Conservation (phyloP, 2,888 invertebrate species). For the Coelopa pilipes region DNA sequence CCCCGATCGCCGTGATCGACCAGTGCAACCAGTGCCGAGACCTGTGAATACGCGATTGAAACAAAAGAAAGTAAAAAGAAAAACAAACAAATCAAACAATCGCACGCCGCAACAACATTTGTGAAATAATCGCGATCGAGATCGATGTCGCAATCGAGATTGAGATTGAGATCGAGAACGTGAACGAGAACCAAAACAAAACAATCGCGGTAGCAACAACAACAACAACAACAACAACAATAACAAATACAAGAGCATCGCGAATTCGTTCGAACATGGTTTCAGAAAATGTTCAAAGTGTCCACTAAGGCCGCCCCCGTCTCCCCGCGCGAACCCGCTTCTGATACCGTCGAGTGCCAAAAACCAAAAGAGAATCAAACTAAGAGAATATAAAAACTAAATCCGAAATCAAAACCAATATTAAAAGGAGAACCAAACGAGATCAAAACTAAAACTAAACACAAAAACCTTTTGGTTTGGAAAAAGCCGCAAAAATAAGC, state of each 20-base stretch:
- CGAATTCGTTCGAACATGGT: slow-evolving; percentile 42
- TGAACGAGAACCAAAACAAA: slow-evolving; percentile 26
- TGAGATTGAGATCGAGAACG: no score
- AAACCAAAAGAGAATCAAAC: background rate
- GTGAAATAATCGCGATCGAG: background rate
- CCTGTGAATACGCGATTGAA: no score
- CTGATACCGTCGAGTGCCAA: background rate
- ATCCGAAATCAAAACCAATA: background rate
- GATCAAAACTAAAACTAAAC: no score
- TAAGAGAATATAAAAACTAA: no score
- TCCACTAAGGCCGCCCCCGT: background rate
- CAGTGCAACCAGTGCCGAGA: no score
- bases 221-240: no score
- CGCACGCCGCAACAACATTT: background rate
- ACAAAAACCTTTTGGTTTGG: no score
- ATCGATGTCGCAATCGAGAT: no score
- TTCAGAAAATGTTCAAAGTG: slow-evolving; percentile 45
- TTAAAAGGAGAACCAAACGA: background rate
- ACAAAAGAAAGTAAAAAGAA: background rate
- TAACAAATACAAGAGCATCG: no score
- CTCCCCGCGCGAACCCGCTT: background rate
- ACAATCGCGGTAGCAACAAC: no score
- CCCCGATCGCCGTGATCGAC: no score
- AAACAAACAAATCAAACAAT: slow-evolving; percentile 12
- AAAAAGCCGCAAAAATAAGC: no score